A percentile compares a stretch with the other conserved stretches of the same genome.
Conservation (phyloP, 1,140 invertebrate genomes). For the Choristoneura fumiferana region DNA sequence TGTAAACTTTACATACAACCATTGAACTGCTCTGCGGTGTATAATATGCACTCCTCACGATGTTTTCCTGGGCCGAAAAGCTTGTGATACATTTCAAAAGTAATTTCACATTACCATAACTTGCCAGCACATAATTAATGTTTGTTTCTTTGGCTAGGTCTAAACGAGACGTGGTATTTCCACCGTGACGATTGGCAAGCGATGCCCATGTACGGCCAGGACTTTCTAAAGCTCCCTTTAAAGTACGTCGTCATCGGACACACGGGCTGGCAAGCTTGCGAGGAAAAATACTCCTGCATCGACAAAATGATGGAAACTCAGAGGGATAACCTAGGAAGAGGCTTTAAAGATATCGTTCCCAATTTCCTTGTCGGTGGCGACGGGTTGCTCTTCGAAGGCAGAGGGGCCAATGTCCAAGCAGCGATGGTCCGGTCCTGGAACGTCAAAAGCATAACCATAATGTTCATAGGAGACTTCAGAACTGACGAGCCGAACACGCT, state of each 20-base stretch:
- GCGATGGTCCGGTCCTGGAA: conserved; percentile 52
- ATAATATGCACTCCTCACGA: too few species aligned
- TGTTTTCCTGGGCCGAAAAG: too few species aligned
- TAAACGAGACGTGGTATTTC: conserved; percentile 60
- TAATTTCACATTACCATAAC: too few species aligned
- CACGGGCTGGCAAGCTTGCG: conserved; percentile 43
- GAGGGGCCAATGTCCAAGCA: conserved; percentile 54
- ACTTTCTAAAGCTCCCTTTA: conserved; percentile 46
- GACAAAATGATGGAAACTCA: conserved; percentile 50
- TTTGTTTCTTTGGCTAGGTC: conserved; percentile 48
- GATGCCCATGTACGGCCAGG: conserved; percentile 36
- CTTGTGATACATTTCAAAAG: too few species aligned
- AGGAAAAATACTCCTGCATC: conserved; percentile 45
- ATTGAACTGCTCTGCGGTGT: too few species aligned
- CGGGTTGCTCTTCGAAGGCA: conserved; percentile 61
- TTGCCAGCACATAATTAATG: conserved; percentile 9
- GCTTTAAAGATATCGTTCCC: conserved; percentile 52
- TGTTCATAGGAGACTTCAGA: conserved; percentile 63
- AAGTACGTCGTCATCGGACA: conserved; percentile 57
- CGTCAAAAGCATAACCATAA: conserved; percentile 47
- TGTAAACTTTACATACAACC: too few species aligned
- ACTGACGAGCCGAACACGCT: conserved; percentile 25
- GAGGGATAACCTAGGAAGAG: conserved; percentile 42
- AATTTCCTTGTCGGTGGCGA: conserved; percentile 58
- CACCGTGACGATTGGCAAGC: conserved; percentile 62